Evolutionary conservation across 2,113 vertebrate genomes (phyloP).

Genomic region (Cyprinodon brontotheroides): DNA sequence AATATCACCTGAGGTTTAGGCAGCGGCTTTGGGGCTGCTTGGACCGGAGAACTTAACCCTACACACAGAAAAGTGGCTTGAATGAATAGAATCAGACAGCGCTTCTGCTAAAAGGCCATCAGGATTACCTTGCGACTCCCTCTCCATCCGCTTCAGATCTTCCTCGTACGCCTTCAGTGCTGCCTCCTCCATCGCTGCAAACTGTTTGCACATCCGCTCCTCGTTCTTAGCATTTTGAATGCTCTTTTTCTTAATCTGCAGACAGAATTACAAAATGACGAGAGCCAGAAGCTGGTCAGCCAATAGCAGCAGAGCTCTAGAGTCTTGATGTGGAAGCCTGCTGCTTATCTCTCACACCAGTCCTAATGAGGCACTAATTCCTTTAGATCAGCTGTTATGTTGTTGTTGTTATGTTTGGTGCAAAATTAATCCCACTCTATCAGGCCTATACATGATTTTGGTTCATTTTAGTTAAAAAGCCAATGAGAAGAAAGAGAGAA

Average conservation of each 20-base stretch:
- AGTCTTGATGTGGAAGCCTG: not conserved
- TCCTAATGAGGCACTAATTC: conserved; percentile 16
- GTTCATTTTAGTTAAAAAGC: no score
- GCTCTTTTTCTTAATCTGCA: conserved; percentile 96
- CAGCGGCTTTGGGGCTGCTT: not conserved
- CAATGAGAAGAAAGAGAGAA: no score
- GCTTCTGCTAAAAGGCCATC: not conserved
- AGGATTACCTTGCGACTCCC: conserved; percentile 77
- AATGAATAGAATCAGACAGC: not conserved
- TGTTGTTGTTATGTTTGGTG: no score
- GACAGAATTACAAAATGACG: conserved; percentile 21
- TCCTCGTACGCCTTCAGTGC: conserved; percentile 93
- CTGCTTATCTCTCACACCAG: conserved; percentile 66
- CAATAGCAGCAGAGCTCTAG: conserved; percentile 32
- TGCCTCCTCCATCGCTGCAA: conserved; percentile 96
- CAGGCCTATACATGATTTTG: no score
- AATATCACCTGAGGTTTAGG: conserved; percentile 5
- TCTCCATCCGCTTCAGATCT: conserved; percentile 92
- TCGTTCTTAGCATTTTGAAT: conserved; percentile 92
- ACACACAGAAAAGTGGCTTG: not conserved
- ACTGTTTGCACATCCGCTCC: conserved; percentile 90
- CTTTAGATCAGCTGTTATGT: not conserved
- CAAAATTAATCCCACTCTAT: no score
- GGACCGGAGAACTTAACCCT: conserved; percentile 30
- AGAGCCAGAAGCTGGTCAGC: not conserved